Percentiles rank a stretch among this genome's conserved stretches.
phyloP scores from a whole-genome alignment of 2,888 invertebrate species.

The Holacanthella duospinosa region DNA sequence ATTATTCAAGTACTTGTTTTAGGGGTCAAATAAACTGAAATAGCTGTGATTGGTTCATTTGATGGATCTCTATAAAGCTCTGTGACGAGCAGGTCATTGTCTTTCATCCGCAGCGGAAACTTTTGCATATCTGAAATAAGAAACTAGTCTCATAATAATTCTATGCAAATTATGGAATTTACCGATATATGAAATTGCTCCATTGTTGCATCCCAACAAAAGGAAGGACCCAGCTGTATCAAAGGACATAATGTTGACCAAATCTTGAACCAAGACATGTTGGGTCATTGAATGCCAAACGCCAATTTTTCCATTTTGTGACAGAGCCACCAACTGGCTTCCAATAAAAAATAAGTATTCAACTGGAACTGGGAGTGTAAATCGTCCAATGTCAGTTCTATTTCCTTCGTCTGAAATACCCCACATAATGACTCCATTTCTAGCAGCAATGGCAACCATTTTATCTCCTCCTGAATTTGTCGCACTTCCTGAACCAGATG shows the following conservation, averaged over 20 bases:
- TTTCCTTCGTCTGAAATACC: slow-evolving; percentile 57
- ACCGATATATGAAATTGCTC: slow-evolving; percentile 95
- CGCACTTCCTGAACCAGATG: slow-evolving; percentile 6
- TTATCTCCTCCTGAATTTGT: slow-evolving; percentile 48
- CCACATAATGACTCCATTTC: slow-evolving; percentile 65
- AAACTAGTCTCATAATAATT: too few relatives aligned
- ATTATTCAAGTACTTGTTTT: slow-evolving; percentile 80
- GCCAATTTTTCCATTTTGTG: slow-evolving; percentile 83
- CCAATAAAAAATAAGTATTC: slow-evolving; percentile 96
- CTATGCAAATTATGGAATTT: slow-evolving; percentile 21
- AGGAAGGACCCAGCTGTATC: slow-evolving; percentile 95
- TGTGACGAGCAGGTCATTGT: slow-evolving; percentile 93
- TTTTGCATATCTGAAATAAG: slow-evolving; percentile 86
- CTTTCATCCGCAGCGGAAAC: slow-evolving; percentile 96
- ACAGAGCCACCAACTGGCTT: slow-evolving; percentile 91
- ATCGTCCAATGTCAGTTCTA: slow-evolving; percentile 77
- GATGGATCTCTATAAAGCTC: slow-evolving; percentile 58
- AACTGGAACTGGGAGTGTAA: slow-evolving; percentile 81
- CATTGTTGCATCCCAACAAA: slow-evolving; percentile 87
- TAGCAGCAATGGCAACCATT: slow-evolving; percentile 74
- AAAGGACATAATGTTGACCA: slow-evolving; percentile 87
- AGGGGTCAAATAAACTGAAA: slow-evolving; percentile 96
- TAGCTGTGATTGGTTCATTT: slow-evolving; percentile 90
- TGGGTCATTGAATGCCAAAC: slow-evolving; percentile 99
- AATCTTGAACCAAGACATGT: slow-evolving; percentile 96